These are phyloP conservation scores for Chascanopsetta lugubris DNA, from an alignment of 2,113 vertebrate species.

Conservation along the genomic window DNA sequence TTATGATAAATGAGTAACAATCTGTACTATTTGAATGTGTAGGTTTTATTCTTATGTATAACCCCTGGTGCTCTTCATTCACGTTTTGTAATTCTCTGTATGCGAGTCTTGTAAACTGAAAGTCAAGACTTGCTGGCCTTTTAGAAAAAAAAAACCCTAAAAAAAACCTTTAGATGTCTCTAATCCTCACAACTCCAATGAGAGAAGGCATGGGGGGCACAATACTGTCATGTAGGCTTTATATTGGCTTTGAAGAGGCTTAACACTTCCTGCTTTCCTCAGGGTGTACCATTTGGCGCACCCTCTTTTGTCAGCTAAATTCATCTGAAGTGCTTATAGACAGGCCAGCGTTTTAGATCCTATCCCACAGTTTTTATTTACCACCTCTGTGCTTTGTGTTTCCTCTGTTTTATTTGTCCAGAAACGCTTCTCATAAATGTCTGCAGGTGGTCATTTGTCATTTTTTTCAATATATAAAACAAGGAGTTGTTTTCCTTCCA, in stretches of 20 bases:
- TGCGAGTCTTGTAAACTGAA: slow-evolving; percentile 26
- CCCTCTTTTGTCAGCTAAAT: slow-evolving; percentile 33
- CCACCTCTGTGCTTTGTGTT: background rate
- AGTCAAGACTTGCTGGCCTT: slow-evolving; percentile 29
- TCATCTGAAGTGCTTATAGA: slow-evolving; percentile 33
- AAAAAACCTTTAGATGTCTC: slow-evolving; percentile 29
- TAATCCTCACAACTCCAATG: slow-evolving; percentile 47
- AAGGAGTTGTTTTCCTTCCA: background rate
- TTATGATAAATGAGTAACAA: no score
- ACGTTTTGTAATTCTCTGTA: slow-evolving; percentile 14
- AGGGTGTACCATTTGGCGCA: slow-evolving; percentile 23
- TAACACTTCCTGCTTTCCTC: slow-evolving; percentile 28
- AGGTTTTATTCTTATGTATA: background rate
- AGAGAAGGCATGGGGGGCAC: slow-evolving; percentile 30
- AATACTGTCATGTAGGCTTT: slow-evolving; percentile 46
- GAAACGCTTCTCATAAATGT: background rate
- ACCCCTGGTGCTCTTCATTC: slow-evolving; percentile 1
- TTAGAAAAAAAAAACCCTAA: slow-evolving; percentile 11
- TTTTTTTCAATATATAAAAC: background rate
- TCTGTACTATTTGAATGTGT: no score
- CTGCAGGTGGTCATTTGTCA: slow-evolving; percentile 4
- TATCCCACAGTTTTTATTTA: slow-evolving; percentile 16
- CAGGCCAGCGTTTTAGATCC: slow-evolving; percentile 14
- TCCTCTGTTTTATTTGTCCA: background rate
- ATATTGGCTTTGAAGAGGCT: slow-evolving; percentile 44